These are phyloP conservation scores for Bombyx mandarina DNA, from an alignment of 1,140 invertebrate species.

Conservation along the genomic window DNA sequence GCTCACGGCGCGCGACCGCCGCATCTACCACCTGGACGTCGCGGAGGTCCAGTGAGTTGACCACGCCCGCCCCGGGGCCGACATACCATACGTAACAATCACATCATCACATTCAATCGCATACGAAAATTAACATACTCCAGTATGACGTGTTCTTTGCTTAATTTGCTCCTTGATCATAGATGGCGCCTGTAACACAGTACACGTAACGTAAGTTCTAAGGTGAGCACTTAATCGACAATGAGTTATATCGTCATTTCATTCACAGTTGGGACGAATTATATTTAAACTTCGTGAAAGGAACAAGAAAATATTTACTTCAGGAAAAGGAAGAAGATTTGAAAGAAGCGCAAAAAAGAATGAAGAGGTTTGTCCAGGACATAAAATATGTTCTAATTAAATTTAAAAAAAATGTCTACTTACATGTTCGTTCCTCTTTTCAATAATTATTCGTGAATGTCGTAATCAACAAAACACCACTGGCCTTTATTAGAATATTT, in stretches of 20 bases:
- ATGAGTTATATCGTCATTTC: not conserved
- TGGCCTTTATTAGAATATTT: too few species aligned
- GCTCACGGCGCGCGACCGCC: constrained; percentile 71
- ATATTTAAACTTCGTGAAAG: constrained; percentile 55
- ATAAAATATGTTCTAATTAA: not conserved
- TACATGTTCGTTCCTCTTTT: not conserved
- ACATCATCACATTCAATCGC: not conserved
- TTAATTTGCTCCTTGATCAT: not conserved
- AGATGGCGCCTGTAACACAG: not conserved
- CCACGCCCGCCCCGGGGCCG: too few species aligned
- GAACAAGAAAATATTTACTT: constrained; percentile 59
- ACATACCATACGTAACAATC: too few species aligned
- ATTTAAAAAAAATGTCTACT: not conserved
- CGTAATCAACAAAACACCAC: not conserved
- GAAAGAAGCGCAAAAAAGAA: constrained; percentile 28
- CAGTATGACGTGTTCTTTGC: not conserved
- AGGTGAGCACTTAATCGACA: too few species aligned
- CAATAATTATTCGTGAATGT: too few species aligned
- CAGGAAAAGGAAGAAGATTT: constrained; percentile 62
- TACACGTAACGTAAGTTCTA: too few species aligned
- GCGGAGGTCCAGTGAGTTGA: constrained; percentile 52
- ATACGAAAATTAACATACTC: not conserved
- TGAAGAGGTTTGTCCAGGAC: not conserved
- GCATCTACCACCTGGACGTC: constrained; percentile 71
- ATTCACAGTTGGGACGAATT: constrained; percentile 54